Evolutionary conservation across 2,888 invertebrate species (phyloP), one percentile per base, ranked within the genome.

Genomic region (Cordilura impudica): DNA sequence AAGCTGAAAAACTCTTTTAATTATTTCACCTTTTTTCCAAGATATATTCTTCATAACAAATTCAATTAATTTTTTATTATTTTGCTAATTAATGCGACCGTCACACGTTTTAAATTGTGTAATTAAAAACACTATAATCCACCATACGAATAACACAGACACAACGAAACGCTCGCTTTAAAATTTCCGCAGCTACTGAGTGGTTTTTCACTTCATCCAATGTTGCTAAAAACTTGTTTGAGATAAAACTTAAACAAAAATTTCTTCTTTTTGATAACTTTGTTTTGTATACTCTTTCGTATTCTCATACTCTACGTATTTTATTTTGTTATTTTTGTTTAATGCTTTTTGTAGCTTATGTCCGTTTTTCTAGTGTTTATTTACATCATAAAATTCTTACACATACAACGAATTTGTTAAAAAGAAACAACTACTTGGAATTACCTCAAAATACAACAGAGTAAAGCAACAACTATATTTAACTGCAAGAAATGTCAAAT

Each of bases 101-200:
- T 74, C 78, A 71, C 71, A 66, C 70, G 66, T 71, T 65, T 35
- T 35, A 10, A 54, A 69, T 75, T 75, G 53, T 61, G 14, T 23
- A 47, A 45, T 21, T 51, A 60, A 39, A 45, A 60, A 61, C 31
- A 66, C 31, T 45, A 35, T 19, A 72, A 54, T 69, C 67, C 58
- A 72, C 45, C 51, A 47, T 66, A 53, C 26, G 53, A 5, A 8
- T 16, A 4, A 56, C 47, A 35, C 53, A 67, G 12, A 53, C 63
- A 67, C 67, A 66, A 76, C 81, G 67, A 76, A 83, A 75, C 80
- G 76, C 71, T 71, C 81, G 75, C 81, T 82, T 78, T 78, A 78
- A 81, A 82, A 81, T 82, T 82, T 81, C 82, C 78, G 81, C 80
- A 76, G 75, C 81, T 78, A 82, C 83, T 83, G 81, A 81, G 77